Evolutionary conservation across 2,888 invertebrate species (phyloP), one percentile per base, ranked within the genome.

Genomic region (Lutraria lutraria): DNA sequence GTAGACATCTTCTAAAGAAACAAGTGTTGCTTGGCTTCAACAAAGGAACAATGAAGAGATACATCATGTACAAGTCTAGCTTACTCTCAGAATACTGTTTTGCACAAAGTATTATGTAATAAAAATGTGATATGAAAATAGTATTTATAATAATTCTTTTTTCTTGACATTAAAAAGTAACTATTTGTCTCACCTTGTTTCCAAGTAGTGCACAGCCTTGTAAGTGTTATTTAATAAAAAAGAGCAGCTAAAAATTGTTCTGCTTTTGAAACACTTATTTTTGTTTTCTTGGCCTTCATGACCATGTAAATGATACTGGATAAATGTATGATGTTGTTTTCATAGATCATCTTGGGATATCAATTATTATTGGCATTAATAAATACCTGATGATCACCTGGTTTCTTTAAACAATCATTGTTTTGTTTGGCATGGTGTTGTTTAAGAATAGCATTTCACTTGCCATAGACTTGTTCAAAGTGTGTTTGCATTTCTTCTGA

Each of bases 401-500:
- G 25, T 53, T 60, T 87, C 82, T 86, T 76, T 88, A 92, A 92
- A 92, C 91, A 92, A 88, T 88, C 83, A 85, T 83, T 89, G 89
- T 91, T 91, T 89, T 89, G 88, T 88, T 90, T 91, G 91, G 91
- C 88, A 88, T 86, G 82, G 88, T 85, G 87, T 76, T 76, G 76
- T 76, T 76, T 53, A 56, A 82, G 63, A 85, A 88, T 86, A 87
- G 87, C 89, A 80, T 88, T 90, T 88, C 85, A 88, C 86, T 88
- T 87, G 88, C 68, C 86, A 88, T 87, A 79, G 90, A 89, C 89
- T 89, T 89, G 88, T 87, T 89, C 86, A 86, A 63, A 82, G 85
- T 87, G 81, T 89, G 92, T 91, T 92, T 90, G 89, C 87, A 81
- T 90, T 88, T 88, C 86, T 88, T 88, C 87, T 92, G 90, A 91